A percentile compares a stretch with the other conserved stretches of the same genome.
phyloP scores from a whole-genome alignment of 2,888 invertebrate genomes.

The Bugula neritina region DNA sequence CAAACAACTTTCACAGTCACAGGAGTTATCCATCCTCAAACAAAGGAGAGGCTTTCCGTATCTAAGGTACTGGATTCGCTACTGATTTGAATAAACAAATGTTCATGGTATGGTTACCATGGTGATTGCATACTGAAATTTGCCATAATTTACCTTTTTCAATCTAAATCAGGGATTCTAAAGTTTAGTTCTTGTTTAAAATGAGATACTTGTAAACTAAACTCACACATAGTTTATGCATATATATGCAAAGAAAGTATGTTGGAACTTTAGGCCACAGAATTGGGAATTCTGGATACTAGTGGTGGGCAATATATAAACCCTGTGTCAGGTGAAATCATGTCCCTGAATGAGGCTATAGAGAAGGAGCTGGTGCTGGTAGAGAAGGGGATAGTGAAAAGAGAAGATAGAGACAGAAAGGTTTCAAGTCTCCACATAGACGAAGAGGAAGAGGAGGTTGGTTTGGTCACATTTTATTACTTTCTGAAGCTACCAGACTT shows the following conservation, averaged over 20 bases:
- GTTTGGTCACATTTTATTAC: too few relatives aligned
- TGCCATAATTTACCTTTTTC: too few relatives aligned
- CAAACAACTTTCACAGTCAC: slow-evolving; percentile 17
- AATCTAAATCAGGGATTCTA: too few relatives aligned
- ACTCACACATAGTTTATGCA: too few relatives aligned
- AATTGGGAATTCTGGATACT: slow-evolving; percentile 21
- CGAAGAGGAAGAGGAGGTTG: slow-evolving; percentile 24
- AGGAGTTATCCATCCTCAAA: slow-evolving; percentile 16
- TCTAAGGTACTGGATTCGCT: slow-evolving; percentile 9
- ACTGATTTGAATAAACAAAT: too few relatives aligned
- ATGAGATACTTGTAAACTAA: too few relatives aligned
- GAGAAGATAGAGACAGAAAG: slow-evolving; percentile 24
- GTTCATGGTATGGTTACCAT: too few relatives aligned
- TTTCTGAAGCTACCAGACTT: too few relatives aligned
- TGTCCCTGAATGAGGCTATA: slow-evolving; percentile 23
- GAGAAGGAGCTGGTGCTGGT: slow-evolving; percentile 26
- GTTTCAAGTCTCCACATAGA: slow-evolving; percentile 26
- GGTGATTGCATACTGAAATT: too few relatives aligned
- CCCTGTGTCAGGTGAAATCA: background rate
- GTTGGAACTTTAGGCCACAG: slow-evolving; percentile 12
- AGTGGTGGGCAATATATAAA: background rate
- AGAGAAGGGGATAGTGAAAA: slow-evolving; percentile 16
- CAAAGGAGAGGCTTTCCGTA: slow-evolving; percentile 20
- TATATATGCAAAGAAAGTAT: too few relatives aligned
- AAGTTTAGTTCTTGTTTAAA: too few relatives aligned